Percentiles rank a stretch among this genome's conserved stretches.
Evolutionary conservation across 1,140 invertebrate species (phyloP).

Genomic region (Aphis gossypii): DNA sequence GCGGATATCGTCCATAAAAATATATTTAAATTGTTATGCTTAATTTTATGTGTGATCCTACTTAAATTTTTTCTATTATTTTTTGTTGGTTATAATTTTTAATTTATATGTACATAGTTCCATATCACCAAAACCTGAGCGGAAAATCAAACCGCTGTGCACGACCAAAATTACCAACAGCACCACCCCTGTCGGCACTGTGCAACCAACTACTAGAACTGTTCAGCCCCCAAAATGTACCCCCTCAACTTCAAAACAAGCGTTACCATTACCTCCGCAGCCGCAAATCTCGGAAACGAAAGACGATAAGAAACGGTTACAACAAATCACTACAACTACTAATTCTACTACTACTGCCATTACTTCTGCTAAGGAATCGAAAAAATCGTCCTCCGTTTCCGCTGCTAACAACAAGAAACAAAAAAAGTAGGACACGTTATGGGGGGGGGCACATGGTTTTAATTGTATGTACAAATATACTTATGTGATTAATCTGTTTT

Average conservation of each 20-base stretch:
- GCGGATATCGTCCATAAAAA: neutral
- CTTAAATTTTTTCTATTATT: neutral
- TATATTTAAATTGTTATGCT: neutral
- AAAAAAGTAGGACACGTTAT: neutral
- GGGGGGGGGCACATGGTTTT: neutral
- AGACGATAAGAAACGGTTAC: slow-evolving; percentile 22
- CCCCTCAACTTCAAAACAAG: slow-evolving; percentile 20
- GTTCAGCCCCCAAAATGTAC: slow-evolving; percentile 59
- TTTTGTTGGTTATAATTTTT: neutral
- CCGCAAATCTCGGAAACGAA: neutral
- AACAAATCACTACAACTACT: neutral
- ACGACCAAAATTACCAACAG: slow-evolving; percentile 37
- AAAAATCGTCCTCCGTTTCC: neutral
- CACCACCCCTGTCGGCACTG: slow-evolving; percentile 65
- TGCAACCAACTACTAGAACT: slow-evolving; percentile 68
- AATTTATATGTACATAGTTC: slow-evolving; percentile 5
- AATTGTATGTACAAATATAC: neutral
- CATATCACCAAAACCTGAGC: slow-evolving; percentile 58
- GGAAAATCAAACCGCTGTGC: slow-evolving; percentile 61
- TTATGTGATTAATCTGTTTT: neutral
- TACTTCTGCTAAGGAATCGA: slow-evolving; percentile 28
- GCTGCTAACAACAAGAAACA: neutral
- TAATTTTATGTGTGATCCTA: neutral
- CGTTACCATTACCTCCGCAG: slow-evolving; percentile 5
- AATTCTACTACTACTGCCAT: slow-evolving; percentile 6